These are phyloP conservation scores for Labeo rohita DNA, from an alignment of 2,113 vertebrate species.

Conservation along the genomic window DNA sequence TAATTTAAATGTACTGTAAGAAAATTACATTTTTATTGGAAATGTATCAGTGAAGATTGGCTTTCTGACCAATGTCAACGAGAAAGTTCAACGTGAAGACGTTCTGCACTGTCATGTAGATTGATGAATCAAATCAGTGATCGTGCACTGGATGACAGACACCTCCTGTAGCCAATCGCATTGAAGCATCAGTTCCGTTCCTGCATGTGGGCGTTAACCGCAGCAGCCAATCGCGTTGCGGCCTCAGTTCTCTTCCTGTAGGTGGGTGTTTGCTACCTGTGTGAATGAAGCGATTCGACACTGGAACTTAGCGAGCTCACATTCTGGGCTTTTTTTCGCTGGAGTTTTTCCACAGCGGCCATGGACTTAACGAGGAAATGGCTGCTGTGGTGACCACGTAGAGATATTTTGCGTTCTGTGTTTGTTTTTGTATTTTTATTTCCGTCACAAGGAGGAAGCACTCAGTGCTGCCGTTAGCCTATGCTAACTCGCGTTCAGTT, in stretches of 20 bases:
- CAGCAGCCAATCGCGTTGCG: conserved; percentile 44
- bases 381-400: background rate
- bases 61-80: background rate
- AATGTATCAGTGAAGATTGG: background rate
- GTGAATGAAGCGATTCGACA: conserved; percentile 61
- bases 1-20: background rate
- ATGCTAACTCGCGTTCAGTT: conserved; percentile 37
- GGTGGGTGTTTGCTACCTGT: conserved; percentile 65
- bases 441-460: background rate
- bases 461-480: conserved; percentile 15
- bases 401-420: background rate
- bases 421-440: conserved; percentile 5
- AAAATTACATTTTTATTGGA: background rate
- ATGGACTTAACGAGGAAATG: background rate
- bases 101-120: background rate
- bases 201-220: conserved; percentile 30
- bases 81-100: too few species aligned
- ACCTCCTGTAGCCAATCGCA: conserved; percentile 43
- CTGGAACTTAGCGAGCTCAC: conserved; percentile 63
- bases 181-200: conserved; percentile 22
- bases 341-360: conserved; percentile 40
- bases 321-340: conserved; percentile 47
- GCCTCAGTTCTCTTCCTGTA: conserved; percentile 57
- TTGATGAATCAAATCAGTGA: conserved; percentile 37
- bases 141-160: conserved; percentile 27